Base-by-base conservation (phyloP, 2,888 invertebrate genomes). In the Thymelicus acteon region DNA sequence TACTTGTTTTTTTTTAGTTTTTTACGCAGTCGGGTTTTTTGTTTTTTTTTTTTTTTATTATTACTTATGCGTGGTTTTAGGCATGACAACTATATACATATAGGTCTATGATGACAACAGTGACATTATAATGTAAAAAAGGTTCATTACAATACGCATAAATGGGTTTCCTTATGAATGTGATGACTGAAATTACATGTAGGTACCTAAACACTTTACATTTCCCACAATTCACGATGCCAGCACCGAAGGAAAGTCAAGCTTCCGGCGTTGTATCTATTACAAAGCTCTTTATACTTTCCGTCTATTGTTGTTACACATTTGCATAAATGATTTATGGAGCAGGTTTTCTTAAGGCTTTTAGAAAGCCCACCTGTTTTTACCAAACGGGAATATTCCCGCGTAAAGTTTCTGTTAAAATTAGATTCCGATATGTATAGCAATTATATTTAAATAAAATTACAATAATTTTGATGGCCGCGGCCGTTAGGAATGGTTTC, bases 301-400 rank as follows among this genome's bases (percentile, higher is more conserved):
- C 49, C 49, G 44, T 66, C 63, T 71, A 72, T 74, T 74, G 72
- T 73, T 73, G 67, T 47, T 67, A 58, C 66, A 40, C 60, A 76
- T 77, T 77, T 74, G 70, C 76, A 75, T 76, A 76, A 77, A 72
- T 76, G 75, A 76, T 76, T 77, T 77, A 77, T 77, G 69, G 62
- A 72, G 69, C 24, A 61, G 57, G 62, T 65, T 71, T 72, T 67
- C 69, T 72, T 69, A 69, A 57, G n/a, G 64, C 49, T 63, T 40
- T n/a, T 54, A 64, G 54, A 40, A 40, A 13, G 24, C 66, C 63
- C 67, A 61, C 71, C 66, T 67, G 67, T 58, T 70, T 73, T 60
- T 64, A 31, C 31, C 31, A 31, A 31, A 31, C 31, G 31, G 31
- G 31, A 31, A 31, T 31, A 64, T 64, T 70, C 54, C 65, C 19